A percentile compares a stretch with the other conserved stretches of the same genome.
These are phyloP conservation scores for Callimorpha dominula DNA, from an alignment of 2,888 invertebrate genomes.

Conservation along the genomic window DNA sequence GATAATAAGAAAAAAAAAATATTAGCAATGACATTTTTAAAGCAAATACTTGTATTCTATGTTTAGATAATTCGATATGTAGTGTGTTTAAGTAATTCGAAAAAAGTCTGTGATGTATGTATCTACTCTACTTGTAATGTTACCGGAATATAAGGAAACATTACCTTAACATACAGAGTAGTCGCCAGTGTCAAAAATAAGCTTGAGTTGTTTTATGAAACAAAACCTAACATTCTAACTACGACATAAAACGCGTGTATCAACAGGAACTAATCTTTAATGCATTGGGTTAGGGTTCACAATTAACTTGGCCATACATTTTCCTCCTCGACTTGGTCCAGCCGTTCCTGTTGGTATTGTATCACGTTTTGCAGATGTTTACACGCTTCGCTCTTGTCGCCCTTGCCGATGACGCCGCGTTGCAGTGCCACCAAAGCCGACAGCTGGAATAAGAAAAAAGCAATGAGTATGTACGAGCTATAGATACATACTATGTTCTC, in stretches of 20 bases:
- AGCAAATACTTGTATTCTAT: background rate
- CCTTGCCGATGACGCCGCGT: constrained; percentile 70
- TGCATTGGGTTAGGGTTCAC: constrained; percentile 38
- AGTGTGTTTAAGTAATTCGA: background rate
- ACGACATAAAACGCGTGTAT: constrained; percentile 50
- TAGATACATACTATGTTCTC: too few species aligned
- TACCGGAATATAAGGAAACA: constrained; percentile 9
- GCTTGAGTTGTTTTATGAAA: background rate
- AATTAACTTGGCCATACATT: constrained; percentile 68
- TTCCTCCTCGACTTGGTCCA: constrained; percentile 76
- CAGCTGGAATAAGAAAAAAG: constrained; percentile 60
- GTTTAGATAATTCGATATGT: background rate
- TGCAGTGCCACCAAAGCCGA: constrained; percentile 75
- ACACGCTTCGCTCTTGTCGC: constrained; percentile 74
- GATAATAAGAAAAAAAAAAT: background rate
- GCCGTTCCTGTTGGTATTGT: constrained; percentile 73
- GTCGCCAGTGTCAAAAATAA: constrained; percentile 2
- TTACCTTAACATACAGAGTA: background rate
- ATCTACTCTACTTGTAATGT: constrained; percentile 2
- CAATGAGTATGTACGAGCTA: background rate
- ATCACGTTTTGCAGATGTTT: constrained; percentile 78
- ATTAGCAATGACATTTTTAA: background rate
- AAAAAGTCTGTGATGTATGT: background rate
- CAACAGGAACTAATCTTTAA: constrained; percentile 39
- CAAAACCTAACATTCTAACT: constrained; percentile 41